A percentile compares a stretch with the other conserved stretches of the same genome.
These are phyloP conservation scores for Ephialtes manifestator DNA, from an alignment of 2,888 invertebrate species.

Conservation along the genomic window DNA sequence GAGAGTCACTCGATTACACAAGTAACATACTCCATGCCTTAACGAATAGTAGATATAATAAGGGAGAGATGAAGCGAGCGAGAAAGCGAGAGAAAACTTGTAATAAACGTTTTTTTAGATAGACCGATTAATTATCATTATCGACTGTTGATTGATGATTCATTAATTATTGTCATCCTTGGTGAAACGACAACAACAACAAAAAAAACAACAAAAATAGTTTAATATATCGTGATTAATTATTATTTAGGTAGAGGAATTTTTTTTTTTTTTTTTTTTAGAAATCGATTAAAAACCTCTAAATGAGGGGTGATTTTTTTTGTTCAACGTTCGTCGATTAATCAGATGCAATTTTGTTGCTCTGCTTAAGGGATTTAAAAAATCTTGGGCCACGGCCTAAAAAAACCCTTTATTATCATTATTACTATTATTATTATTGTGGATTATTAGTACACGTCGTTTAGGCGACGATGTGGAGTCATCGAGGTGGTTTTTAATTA, in stretches of 20 bases:
- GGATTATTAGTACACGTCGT: constrained; percentile 46
- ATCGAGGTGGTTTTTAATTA: constrained; percentile 51
- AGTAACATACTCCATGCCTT: constrained; percentile 86
- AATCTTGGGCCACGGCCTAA: constrained; percentile 16
- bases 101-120: constrained; percentile 69
- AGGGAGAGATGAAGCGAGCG: constrained; percentile 68
- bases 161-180: constrained; percentile 55
- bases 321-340: constrained; percentile 16
- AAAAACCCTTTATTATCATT: constrained; percentile 37
- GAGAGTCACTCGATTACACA: constrained; percentile 78
- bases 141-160: constrained; percentile 52
- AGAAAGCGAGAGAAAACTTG: constrained; percentile 64
- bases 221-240: constrained; percentile 59
- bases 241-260: constrained; percentile 68
- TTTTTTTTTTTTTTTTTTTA: no score
- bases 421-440: constrained; percentile 43
- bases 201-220: constrained; percentile 27
- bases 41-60: constrained; percentile 82
- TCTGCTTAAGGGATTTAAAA: constrained; percentile 1
- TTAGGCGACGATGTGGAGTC: constrained; percentile 45
- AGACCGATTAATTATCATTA: constrained; percentile 61
- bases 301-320: constrained; percentile 20
- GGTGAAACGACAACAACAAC: constrained; percentile 38
- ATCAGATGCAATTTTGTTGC: constrained; percentile 29
- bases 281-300: constrained; percentile 36